phyloP scores from a whole-genome alignment of 1,140 invertebrate species.

The Lysiphlebus fabarum region DNA sequence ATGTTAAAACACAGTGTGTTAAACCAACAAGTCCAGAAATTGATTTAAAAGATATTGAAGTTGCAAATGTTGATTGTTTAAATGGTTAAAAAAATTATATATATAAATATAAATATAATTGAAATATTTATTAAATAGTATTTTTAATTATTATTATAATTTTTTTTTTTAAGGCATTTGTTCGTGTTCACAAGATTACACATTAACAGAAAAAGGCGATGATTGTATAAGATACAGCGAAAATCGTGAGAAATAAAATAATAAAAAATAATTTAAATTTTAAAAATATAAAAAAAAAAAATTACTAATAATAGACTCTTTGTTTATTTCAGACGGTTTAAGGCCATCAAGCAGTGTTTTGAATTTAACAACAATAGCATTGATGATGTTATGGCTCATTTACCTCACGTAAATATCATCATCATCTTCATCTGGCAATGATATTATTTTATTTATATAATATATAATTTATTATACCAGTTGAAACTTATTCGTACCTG shows the following conservation, averaged over 20 bases:
- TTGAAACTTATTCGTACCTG: too few relatives aligned
- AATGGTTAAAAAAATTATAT: constrained; percentile 32
- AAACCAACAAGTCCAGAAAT: constrained; percentile 32
- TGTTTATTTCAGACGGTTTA: not conserved
- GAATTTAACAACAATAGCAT: too few relatives aligned
- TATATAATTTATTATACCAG: too few relatives aligned
- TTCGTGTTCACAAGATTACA: constrained; percentile 40
- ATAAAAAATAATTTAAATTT: not conserved
- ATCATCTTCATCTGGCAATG: too few relatives aligned
- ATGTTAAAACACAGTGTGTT: constrained; percentile 37
- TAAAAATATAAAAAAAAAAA: not conserved
- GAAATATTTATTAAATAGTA: constrained; percentile 21
- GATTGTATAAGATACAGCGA: constrained; percentile 45
- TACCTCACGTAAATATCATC: too few relatives aligned
- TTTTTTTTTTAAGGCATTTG: constrained; percentile 34
- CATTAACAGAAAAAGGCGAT: constrained; percentile 30
- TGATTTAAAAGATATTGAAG: constrained; percentile 31
- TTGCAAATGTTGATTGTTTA: constrained; percentile 42
- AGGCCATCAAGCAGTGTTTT: too few relatives aligned
- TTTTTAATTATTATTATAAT: constrained; percentile 7
- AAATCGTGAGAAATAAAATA: constrained; percentile 32
- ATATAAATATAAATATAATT: too few relatives aligned
- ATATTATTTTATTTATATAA: too few relatives aligned
- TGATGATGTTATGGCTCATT: too few relatives aligned
- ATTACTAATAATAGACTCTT: not conserved